phyloP scores from a whole-genome alignment of 2,888 invertebrate species.

The Melieria omissa region DNA sequence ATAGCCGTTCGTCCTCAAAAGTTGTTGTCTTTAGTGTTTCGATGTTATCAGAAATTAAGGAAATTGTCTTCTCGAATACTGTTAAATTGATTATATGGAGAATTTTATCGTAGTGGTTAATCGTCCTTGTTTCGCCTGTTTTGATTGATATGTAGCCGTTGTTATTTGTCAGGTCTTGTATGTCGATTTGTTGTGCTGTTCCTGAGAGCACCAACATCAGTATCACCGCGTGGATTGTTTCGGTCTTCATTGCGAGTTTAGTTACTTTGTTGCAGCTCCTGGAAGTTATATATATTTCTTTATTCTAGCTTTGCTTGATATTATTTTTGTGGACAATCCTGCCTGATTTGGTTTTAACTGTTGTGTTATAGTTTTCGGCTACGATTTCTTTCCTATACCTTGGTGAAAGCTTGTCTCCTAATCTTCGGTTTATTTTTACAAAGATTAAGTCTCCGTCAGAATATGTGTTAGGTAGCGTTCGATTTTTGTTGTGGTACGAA shows the following conservation, averaged over 20 bases:
- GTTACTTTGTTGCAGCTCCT: background rate
- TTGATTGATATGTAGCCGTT: constrained; percentile 17
- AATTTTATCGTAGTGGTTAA: constrained; percentile 9
- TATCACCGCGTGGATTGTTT: too few species aligned
- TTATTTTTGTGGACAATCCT: constrained; percentile 16
- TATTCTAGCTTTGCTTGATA: too few species aligned
- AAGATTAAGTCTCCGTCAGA: background rate
- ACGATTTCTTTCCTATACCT: constrained; percentile 12
- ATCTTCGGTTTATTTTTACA: constrained; percentile 1
- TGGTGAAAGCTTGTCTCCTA: background rate
- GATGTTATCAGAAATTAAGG: constrained; percentile 9
- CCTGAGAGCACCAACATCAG: too few species aligned
- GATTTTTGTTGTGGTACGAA: background rate
- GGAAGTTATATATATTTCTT: too few species aligned
- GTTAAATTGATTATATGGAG: constrained; percentile 1
- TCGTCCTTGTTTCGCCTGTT: background rate
- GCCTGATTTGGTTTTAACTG: constrained; percentile 22
- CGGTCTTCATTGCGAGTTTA: too few species aligned
- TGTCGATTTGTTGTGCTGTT: too few species aligned
- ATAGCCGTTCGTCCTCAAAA: background rate
- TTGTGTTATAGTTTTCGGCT: constrained; percentile 20
- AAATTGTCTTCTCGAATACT: background rate
- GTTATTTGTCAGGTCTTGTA: constrained; percentile 16
- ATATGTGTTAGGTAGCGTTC: background rate
- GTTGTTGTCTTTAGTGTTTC: constrained; percentile 10